Percentiles rank a stretch among this genome's conserved stretches.
phyloP scores from a whole-genome alignment of 2,888 invertebrate genomes.

The Margaritifera margaritifera region DNA sequence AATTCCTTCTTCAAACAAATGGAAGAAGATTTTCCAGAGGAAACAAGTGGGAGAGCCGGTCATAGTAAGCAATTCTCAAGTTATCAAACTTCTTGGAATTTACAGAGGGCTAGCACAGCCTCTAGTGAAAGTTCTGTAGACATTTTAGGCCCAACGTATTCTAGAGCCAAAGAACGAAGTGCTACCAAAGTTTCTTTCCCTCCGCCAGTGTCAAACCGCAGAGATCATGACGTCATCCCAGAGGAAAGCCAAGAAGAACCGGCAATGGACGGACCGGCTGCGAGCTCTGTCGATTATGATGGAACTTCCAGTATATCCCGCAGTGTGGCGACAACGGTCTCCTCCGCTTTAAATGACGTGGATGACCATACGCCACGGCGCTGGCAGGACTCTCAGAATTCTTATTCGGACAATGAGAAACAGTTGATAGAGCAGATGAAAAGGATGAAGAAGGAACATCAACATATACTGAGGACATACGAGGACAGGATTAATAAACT shows the following conservation, averaged over 20 bases:
- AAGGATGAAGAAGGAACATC: conserved; percentile 67
- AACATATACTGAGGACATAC: conserved; percentile 61
- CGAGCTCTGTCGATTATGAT: conserved; percentile 35
- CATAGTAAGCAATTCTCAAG: conserved; percentile 16
- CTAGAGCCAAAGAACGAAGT: conserved; percentile 42
- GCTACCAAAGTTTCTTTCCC: conserved; percentile 13
- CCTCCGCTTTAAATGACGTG: conserved; percentile 16
- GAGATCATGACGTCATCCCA: conserved; percentile 50
- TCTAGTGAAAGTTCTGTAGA: conserved; percentile 60
- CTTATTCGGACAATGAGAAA: conserved; percentile 70
- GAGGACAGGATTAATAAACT: conserved; percentile 67
- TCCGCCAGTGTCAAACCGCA: conserved; percentile 34
- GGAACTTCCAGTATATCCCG: conserved; percentile 38
- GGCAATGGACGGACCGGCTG: conserved; percentile 38
- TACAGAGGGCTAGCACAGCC: conserved; percentile 44
- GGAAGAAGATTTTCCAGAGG: conserved; percentile 41
- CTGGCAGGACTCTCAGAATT: conserved; percentile 52
- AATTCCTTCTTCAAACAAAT: conserved; percentile 50
- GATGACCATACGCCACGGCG: conserved; percentile 27
- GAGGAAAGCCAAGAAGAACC: conserved; percentile 46
- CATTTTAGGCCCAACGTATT: conserved; percentile 39
- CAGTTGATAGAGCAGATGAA: conserved; percentile 69
- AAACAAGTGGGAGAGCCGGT: conserved; percentile 1
- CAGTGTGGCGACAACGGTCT: conserved; percentile 21
- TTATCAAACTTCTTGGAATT: conserved; percentile 40